phyloP scores from a whole-genome alignment of 2,113 vertebrate genomes.

The Hippolais icterina region DNA sequence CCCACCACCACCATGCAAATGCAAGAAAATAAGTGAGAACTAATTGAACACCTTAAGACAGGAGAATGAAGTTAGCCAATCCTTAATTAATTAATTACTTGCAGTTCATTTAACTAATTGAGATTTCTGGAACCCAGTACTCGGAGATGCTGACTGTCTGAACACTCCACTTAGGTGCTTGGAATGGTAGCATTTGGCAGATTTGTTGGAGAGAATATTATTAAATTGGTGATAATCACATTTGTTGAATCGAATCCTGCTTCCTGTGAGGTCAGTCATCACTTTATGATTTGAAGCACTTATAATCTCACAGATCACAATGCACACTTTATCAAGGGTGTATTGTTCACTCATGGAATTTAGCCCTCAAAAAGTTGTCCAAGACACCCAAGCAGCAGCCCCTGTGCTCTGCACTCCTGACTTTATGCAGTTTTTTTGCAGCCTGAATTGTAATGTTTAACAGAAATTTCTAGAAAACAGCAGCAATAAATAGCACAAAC shows the following conservation, averaged over 20 bases:
- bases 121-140: not conserved
- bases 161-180: not conserved
- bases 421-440: not conserved
- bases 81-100: not conserved
- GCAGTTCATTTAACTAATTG: not conserved
- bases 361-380: not conserved
- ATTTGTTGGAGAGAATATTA: not conserved
- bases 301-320: not conserved
- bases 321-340: rapidly evolving
- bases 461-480: not conserved
- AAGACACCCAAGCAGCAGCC: not conserved
- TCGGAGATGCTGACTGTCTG: not conserved
- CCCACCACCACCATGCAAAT: not conserved
- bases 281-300: not conserved
- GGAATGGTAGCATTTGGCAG: not conserved
- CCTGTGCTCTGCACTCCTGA: not conserved
- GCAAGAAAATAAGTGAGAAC: not conserved
- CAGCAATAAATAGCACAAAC: not conserved
- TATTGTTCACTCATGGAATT: not conserved
- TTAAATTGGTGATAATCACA: not conserved
- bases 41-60: not conserved
- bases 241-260: not conserved
- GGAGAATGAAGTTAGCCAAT: not conserved
- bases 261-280: not conserved
- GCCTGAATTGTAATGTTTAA: not conserved